Conservation (phyloP, 2,113 vertebrate genomes). For the Ammodytes dubius region DNA sequence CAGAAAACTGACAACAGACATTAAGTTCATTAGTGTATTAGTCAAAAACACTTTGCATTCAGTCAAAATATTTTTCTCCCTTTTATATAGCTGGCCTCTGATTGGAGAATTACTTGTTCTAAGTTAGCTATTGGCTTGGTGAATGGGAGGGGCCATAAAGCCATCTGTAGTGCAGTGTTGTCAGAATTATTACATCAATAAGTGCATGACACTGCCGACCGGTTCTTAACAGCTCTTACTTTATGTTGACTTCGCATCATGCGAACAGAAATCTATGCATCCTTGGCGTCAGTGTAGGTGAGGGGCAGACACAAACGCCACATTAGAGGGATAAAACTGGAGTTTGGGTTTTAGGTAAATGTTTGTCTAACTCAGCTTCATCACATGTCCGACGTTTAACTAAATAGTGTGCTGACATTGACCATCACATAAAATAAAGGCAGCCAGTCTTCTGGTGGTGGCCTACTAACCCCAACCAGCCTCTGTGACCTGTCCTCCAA, state of each 20-base stretch:
- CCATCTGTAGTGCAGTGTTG: conserved; percentile 53
- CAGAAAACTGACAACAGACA: conserved; percentile 30
- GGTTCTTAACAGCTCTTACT: conserved; percentile 56
- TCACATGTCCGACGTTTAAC: conserved; percentile 70
- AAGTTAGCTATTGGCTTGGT: conserved; percentile 31
- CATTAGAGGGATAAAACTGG: conserved; percentile 74
- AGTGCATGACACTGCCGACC: conserved; percentile 54
- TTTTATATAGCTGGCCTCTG: conserved; percentile 11
- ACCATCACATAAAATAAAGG: conserved; percentile 67
- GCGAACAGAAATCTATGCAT: conserved; percentile 56
- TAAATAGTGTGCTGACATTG: conserved; percentile 64
- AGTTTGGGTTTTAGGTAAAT: conserved; percentile 73
- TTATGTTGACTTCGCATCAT: conserved; percentile 66
- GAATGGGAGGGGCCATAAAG: conserved; percentile 36
- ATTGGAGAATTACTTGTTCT: conserved; percentile 45
- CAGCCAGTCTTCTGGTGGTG: conserved; percentile 65
- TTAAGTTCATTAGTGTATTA: conserved; percentile 24
- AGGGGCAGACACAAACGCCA: conserved; percentile 58
- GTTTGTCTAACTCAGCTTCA: conserved; percentile 70
- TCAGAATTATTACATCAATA: conserved; percentile 57
- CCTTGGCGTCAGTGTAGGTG: conserved; percentile 59
- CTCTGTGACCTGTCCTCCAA: conserved; percentile 73
- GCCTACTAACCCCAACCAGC: conserved; percentile 66
- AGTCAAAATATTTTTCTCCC: conserved; percentile 51
- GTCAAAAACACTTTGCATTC: conserved; percentile 49